Evolutionary conservation across 2,888 invertebrate genomes (phyloP).

Genomic region (Laothoe populi): DNA sequence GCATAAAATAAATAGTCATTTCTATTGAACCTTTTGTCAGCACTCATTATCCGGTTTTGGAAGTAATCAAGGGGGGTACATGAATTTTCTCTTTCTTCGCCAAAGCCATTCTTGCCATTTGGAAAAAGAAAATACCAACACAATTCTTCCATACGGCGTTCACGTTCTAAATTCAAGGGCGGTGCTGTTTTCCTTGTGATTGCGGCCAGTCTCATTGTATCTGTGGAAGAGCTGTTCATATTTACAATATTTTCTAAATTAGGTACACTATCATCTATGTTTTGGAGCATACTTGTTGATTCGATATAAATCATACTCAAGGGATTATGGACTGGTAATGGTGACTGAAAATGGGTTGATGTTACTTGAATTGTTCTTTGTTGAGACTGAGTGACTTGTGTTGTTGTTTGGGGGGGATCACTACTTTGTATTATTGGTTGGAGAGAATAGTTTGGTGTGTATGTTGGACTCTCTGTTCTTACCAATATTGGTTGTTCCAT

Average conservation of each 20-base stretch:
- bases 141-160: slow-evolving; percentile 30
- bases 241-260: no score
- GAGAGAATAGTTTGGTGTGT: no score
- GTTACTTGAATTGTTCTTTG: not conserved
- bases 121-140: slow-evolving; percentile 42
- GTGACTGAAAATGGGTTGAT: slow-evolving; percentile 5
- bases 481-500: no score
- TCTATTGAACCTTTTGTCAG: slow-evolving; percentile 38
- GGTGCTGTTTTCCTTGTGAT: slow-evolving; percentile 28
- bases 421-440: not conserved
- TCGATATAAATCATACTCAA: slow-evolving; percentile 4
- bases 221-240: not conserved
- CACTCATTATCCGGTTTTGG: slow-evolving; percentile 38
- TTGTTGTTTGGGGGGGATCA: not conserved
- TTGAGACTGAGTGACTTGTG: not conserved
- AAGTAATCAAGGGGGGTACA: slow-evolving; percentile 39
- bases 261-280: slow-evolving; percentile 25
- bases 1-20: slow-evolving; percentile 52
- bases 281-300: slow-evolving; percentile 22
- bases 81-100: slow-evolving; percentile 36
- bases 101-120: slow-evolving; percentile 39
- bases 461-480: no score
- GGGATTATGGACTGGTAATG: slow-evolving; percentile 5
- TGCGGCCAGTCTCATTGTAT: slow-evolving; percentile 21
- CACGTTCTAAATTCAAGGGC: slow-evolving; percentile 28